Conservation (phyloP, 2,888 invertebrate species). For the Keiferia lycopersicella region DNA sequence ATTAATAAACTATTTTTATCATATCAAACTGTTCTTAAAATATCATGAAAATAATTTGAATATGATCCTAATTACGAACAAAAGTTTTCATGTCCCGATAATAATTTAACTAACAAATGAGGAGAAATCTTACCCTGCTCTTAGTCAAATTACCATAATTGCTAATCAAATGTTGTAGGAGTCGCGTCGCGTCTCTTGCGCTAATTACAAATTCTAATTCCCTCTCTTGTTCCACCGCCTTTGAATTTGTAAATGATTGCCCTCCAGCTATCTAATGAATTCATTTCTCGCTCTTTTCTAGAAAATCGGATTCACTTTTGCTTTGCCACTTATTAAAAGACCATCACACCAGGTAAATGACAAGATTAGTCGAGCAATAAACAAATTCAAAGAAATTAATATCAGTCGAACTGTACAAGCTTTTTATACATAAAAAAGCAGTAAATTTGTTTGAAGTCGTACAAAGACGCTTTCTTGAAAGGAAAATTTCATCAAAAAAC, state of each 20-base stretch:
- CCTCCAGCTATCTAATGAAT: slow-evolving; percentile 68
- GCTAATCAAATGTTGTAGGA: slow-evolving; percentile 80
- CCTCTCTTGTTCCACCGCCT: slow-evolving; percentile 77
- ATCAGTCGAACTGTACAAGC: slow-evolving; percentile 48
- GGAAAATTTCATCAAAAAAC: slow-evolving; percentile 67
- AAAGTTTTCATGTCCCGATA: slow-evolving; percentile 56
- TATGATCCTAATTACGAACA: slow-evolving; percentile 38
- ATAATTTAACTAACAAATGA: slow-evolving; percentile 79
- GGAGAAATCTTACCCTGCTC: slow-evolving; percentile 78
- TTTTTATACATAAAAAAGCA: slow-evolving; percentile 50
- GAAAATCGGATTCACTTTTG: slow-evolving; percentile 14
- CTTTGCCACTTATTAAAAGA: slow-evolving; percentile 15
- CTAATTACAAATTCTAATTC: slow-evolving; percentile 81
- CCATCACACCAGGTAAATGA: slow-evolving; percentile 16
- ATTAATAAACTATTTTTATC: too few relatives aligned
- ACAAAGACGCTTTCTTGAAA: slow-evolving; percentile 65
- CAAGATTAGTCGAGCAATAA: slow-evolving; percentile 26
- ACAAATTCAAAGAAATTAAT: slow-evolving; percentile 40
- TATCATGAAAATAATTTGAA: slow-evolving; percentile 29
- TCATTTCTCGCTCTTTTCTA: slow-evolving; percentile 33
- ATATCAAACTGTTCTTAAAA: not conserved
- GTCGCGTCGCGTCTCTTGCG: slow-evolving; percentile 63
- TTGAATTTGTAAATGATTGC: slow-evolving; percentile 79
- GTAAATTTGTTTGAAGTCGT: slow-evolving; percentile 69
- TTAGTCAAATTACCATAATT: slow-evolving; percentile 80